These are phyloP conservation scores for Anguilla marmorata DNA, from an alignment of 2,797 vertebrate genomes.

Conservation along the genomic window DNA sequence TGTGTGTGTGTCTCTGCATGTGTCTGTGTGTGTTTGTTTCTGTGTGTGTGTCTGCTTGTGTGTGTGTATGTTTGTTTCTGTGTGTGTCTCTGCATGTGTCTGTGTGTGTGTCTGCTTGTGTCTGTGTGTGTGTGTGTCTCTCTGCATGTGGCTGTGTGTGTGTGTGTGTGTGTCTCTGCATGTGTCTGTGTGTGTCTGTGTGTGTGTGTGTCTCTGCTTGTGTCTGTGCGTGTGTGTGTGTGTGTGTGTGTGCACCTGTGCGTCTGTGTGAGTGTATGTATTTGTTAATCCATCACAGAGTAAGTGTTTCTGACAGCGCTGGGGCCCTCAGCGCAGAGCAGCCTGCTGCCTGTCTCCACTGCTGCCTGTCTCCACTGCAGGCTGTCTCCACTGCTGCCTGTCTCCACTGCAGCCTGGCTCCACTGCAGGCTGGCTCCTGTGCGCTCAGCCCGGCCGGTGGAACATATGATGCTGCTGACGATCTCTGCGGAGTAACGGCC, in stretches of 20 bases:
- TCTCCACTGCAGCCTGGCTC: background rate
- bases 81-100: no score
- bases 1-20: no score
- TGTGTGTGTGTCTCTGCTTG: background rate
- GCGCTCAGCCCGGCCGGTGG: background rate
- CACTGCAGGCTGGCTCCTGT: background rate
- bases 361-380: background rate
- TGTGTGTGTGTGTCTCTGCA: no score
- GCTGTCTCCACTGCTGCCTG: background rate
- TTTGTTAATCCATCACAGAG: background rate
- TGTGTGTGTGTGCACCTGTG: background rate
- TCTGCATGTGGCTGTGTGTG: no score
- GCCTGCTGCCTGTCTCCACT: background rate
- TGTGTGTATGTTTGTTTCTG: no score
- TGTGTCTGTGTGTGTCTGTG: background rate
- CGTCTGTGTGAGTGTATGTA: no score
- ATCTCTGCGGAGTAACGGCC: background rate
- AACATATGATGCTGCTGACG: slow-evolving; percentile 1
- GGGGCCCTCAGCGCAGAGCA: background rate
- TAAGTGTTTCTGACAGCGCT: background rate
- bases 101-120: no score
- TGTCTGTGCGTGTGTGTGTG: background rate
- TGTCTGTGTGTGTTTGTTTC: no score
- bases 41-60: no score
- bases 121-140: no score